These are phyloP conservation scores for Flexamia atlantica DNA, from an alignment of 2,888 invertebrate species.

Conservation along the genomic window DNA sequence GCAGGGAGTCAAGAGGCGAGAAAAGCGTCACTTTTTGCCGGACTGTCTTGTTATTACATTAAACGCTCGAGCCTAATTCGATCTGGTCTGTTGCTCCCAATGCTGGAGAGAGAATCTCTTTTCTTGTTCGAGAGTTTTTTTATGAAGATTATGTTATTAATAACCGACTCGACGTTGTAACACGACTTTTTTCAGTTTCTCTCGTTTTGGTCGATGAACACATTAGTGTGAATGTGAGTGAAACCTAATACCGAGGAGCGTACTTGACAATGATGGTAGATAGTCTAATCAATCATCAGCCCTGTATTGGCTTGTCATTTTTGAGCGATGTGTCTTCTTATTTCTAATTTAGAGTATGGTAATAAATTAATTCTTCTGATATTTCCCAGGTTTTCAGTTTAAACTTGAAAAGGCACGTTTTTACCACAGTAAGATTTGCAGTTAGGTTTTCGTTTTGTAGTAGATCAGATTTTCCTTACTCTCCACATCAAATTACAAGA, in stretches of 20 bases:
- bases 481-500: too few species aligned
- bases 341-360: neutral
- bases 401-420: too few species aligned
- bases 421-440: too few species aligned
- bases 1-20: slow-evolving; percentile 21
- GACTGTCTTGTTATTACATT: slow-evolving; percentile 30
- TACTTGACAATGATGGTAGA: neutral
- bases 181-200: neutral
- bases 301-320: slow-evolving; percentile 4
- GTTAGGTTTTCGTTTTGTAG: too few species aligned
- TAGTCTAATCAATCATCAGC: neutral
- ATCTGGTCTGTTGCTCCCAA: slow-evolving; percentile 21
- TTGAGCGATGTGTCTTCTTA: neutral
- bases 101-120: neutral
- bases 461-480: too few species aligned
- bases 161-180: neutral
- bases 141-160: neutral
- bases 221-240: neutral
- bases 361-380: too few species aligned
- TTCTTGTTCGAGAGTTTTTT: neutral
- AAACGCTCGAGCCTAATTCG: slow-evolving; percentile 18
- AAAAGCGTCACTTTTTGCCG: slow-evolving; percentile 23
- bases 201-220: neutral
- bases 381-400: too few species aligned
- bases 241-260: neutral